Base-by-base conservation (phyloP, 2,888 invertebrate genomes). In the Pteria penguin region DNA sequence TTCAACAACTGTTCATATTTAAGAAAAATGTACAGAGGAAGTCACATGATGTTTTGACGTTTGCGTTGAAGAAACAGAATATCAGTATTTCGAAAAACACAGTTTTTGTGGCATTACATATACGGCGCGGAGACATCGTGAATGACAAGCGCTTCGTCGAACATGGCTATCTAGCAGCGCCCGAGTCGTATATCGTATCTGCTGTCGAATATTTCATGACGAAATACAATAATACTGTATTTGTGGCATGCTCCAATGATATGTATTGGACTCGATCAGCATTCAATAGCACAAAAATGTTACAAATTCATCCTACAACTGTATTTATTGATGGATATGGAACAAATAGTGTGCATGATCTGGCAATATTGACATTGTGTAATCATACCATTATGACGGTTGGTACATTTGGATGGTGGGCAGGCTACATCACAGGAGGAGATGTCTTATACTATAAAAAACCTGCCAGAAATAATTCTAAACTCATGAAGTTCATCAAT, bases 341-440 rank as follows among this genome's bases (percentile, higher is more conserved):
- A n/a, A n/a, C n/a, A n/a, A 68, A 75, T 33, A 29, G 62, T 5
- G 81, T 32, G n/a, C 69, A 81, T 18, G 87, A 86, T 60, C 55
- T 87, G 33, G 82, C 85, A 0, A 26, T 86, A 22, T 66, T 87
- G 5, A 62, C 83, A n/a, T 57, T 77, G 33, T 84, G 85, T 71
- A 80, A 86, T 71, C 87, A 87, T 68, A 79, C 76, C 8, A 84
- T 87, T 1, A 83, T 79, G 29, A 82, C 84, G 1, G 84, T 84
- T 5, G 87, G 87, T 0, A 82, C 85, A 2, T 86, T 81, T 63
- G 75, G 85, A 33, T 87, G 86, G 85, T 85, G 85, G 85, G 76
- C 77, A 18, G 83, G 75, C 0, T 85, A 79, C 79, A 75, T 85
- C 27, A 77, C 79, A 3, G 81, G 79, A 4, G 85, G 85, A 0